Conservation (phyloP, 2,888 invertebrate species). For the Embidobia sp. region DNA sequence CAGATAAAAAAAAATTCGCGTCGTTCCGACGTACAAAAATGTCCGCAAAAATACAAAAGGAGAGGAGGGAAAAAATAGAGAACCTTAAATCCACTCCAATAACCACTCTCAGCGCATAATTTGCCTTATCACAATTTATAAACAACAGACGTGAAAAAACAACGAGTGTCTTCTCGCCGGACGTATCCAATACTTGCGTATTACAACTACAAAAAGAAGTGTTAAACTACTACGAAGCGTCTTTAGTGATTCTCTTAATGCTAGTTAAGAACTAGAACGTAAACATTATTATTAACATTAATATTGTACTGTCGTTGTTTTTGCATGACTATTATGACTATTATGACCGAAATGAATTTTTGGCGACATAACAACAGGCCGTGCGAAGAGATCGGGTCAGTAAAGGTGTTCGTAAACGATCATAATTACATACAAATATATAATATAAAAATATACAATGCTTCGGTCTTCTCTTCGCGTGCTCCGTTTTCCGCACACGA, state of each 20-base stretch:
- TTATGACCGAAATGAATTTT: slow-evolving; percentile 57
- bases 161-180: not conserved
- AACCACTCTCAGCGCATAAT: slow-evolving; percentile 1
- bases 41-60: no score
- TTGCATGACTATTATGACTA: slow-evolving; percentile 57
- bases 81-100: no score
- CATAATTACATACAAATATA: slow-evolving; percentile 19
- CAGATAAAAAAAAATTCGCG: slow-evolving; percentile 15
- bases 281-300: slow-evolving; percentile 61
- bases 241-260: slow-evolving; percentile 61
- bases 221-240: slow-evolving; percentile 41
- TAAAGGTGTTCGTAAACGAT: slow-evolving; percentile 43
- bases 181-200: slow-evolving; percentile 26
- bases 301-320: slow-evolving; percentile 60
- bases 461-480: no score
- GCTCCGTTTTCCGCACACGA: no score
- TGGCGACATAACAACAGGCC: slow-evolving; percentile 44
- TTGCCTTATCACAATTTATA: slow-evolving; percentile 34
- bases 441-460: slow-evolving; percentile 34
- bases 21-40: slow-evolving; percentile 27
- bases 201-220: slow-evolving; percentile 37
- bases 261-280: slow-evolving; percentile 46
- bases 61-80: no score
- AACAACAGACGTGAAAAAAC: slow-evolving; percentile 17
- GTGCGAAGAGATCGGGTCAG: slow-evolving; percentile 37